Conservation (phyloP, 1,140 invertebrate species). For the Aphis craccivora region DNA sequence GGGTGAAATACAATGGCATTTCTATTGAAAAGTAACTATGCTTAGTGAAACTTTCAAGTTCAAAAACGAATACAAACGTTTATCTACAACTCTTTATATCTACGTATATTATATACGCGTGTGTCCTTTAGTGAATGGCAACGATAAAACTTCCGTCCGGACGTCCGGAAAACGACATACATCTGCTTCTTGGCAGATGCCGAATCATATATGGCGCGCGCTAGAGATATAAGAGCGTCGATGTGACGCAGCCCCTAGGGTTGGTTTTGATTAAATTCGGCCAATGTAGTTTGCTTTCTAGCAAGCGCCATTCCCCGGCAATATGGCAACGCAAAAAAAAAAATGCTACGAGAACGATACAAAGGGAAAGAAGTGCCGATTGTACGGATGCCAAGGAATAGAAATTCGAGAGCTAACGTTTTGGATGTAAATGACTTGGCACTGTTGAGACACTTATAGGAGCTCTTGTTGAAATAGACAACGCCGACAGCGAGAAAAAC, state of each 20-base stretch:
- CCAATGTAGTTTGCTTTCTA: conserved; percentile 22
- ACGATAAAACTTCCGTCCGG: conserved; percentile 43
- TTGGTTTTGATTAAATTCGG: conserved; percentile 53
- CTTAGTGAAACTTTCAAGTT: background rate
- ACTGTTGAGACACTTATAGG: background rate
- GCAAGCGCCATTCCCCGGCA: background rate
- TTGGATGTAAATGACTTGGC: conserved; percentile 56
- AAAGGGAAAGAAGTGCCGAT: conserved; percentile 35
- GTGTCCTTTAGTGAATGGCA: background rate
- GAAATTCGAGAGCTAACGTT: conserved; percentile 40
- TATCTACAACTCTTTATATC: background rate
- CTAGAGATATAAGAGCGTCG: background rate
- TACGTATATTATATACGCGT: no score
- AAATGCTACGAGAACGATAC: background rate
- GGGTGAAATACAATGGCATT: background rate
- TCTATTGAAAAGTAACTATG: background rate
- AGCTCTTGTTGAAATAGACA: background rate
- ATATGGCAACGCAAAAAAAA: background rate
- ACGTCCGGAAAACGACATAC: conserved; percentile 40
- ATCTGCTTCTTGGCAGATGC: conserved; percentile 10
- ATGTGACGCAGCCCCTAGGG: conserved; percentile 31
- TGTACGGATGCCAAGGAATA: conserved; percentile 54
- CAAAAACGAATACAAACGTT: background rate
- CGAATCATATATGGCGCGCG: background rate
- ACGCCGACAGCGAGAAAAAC: background rate